Base-by-base conservation (phyloP, 1,140 invertebrate genomes). In the Pachyrhynchus sulphureomaculatus region DNA sequence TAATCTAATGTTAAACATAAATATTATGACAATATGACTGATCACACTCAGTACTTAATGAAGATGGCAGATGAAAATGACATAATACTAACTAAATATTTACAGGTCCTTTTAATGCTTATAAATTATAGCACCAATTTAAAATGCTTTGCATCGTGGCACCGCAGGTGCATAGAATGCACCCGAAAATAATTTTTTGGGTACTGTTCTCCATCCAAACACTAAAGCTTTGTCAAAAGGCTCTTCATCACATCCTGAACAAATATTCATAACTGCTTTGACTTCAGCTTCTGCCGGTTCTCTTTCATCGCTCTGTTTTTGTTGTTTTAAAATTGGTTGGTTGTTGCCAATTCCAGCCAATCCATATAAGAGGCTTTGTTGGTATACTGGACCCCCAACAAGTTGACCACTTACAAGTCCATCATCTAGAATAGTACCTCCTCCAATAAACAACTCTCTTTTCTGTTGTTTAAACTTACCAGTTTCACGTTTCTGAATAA, bases 211-310 rank as follows among this genome's bases (percentile, higher is more conserved):
- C 90, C 90, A 92, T 2, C 83, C 84, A 13, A 92, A 80, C 2
- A 91, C 78, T 0, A 89, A 77, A 0, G 87, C 90, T 64, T 89
- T 89, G 23, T 83, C 84, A 77, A 91, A 92, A 0, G 90, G 89
- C 68, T 92, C 90, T 0, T 79, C 70, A 9, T 83, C 77, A 62
- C 89, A 91, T 2, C 84, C 87, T 36, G 84, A 84, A 72, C 90
- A 92, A 1, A 90, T 76, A 64, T 85, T 81, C 86, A 91, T 89
- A 1, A 91, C 87, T 1, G 84, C 84, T 60, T 80, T 86, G 0
- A 91, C 89, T 73, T 92, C 90, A 17, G 84, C 88, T 72, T 92
- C 89, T 0, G 90, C 90, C 0, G 89, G 89, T 65, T 91, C 89
- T n/a, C 87, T 79, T 65, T 89, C 88, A 24, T 89, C 83, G 45